These are phyloP conservation scores for Musca vetustissima DNA, from an alignment of 1,140 invertebrate genomes.

Conservation along the genomic window DNA sequence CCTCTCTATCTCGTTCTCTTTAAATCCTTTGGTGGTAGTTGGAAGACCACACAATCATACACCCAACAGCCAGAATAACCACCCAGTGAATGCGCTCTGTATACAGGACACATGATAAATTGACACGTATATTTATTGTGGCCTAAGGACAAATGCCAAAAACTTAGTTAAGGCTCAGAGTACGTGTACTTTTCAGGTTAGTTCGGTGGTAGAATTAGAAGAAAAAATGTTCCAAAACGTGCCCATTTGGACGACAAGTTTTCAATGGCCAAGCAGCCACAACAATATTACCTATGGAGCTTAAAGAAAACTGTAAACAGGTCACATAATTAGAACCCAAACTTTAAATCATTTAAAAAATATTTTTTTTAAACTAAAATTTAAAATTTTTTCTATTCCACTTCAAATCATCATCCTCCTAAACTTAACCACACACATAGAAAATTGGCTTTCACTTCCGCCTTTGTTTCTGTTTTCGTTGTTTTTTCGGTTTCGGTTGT, in stretches of 20 bases:
- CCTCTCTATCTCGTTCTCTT: not conserved
- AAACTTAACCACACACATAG: not conserved
- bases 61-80: no score
- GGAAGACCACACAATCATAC: no score
- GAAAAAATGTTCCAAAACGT: conserved; percentile 12
- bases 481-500: not conserved
- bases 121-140: conserved; percentile 22
- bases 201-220: not conserved
- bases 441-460: not conserved
- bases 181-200: not conserved
- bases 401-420: not conserved
- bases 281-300: not conserved
- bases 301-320: no score
- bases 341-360: no score
- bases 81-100: not conserved
- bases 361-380: no score
- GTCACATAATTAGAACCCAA: no score
- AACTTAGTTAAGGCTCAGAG: no score
- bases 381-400: no score
- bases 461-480: not conserved
- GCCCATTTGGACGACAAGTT: not conserved
- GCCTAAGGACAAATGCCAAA: conserved; percentile 20
- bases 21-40: no score
- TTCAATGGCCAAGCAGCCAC: not conserved
- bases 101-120: conserved; percentile 14